A percentile compares a stretch with the other conserved stretches of the same genome.
phyloP scores from a whole-genome alignment of 2,888 invertebrate genomes.

The Chymomyza caudatula region DNA sequence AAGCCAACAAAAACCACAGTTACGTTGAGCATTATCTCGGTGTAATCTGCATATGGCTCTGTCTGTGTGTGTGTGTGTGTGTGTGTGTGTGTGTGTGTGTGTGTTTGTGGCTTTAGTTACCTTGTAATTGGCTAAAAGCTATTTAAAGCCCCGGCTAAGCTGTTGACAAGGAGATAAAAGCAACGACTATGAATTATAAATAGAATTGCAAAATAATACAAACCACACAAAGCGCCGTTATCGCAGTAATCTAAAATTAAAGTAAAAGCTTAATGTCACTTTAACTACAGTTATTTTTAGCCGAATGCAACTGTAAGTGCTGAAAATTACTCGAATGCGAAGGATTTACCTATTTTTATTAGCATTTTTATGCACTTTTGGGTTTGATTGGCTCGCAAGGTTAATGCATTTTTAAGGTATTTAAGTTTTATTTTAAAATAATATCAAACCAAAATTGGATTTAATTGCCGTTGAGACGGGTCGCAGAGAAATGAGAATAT shows the following conservation, averaged over 20 bases:
- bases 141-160: background rate
- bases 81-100: background rate
- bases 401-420: too few species aligned
- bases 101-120: background rate
- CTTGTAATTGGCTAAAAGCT: background rate
- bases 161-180: background rate
- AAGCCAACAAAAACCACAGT: background rate
- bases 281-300: background rate
- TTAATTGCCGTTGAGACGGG: too few species aligned
- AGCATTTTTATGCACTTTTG: too few species aligned
- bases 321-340: too few species aligned
- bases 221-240: background rate
- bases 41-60: background rate
- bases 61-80: background rate
- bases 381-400: too few species aligned
- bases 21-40: background rate
- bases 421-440: too few species aligned
- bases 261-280: background rate
- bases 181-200: background rate
- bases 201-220: background rate
- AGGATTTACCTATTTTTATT: too few species aligned
- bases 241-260: background rate
- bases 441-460: too few species aligned
- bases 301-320: background rate
- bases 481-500: too few species aligned